A percentile compares a stretch with the other conserved stretches of the same genome.
Conservation (phyloP, 2,797 vertebrate species). For the Typhlichthys eigenmanni region DNA sequence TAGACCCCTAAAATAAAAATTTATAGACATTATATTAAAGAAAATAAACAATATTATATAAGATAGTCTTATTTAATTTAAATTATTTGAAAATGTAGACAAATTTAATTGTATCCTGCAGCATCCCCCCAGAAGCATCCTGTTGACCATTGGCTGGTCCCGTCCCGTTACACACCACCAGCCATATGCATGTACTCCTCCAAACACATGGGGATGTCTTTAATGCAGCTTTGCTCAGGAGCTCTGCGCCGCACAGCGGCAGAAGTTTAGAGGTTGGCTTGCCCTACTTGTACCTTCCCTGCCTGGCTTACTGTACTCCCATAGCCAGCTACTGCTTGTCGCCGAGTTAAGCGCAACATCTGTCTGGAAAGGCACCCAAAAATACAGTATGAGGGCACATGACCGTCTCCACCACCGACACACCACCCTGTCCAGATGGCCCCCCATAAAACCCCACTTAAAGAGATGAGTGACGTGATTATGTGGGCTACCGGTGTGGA, state of each 20-base stretch:
- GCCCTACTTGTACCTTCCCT: not conserved
- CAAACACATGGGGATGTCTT: constrained; percentile 1
- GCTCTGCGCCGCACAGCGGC: constrained; percentile 43
- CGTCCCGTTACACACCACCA: not conserved
- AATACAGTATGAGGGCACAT: constrained; percentile 42
- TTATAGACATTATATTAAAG: too few species aligned
- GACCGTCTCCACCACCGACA: constrained; percentile 59
- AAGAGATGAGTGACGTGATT: constrained; percentile 81
- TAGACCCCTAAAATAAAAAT: too few species aligned
- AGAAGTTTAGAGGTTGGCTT: constrained; percentile 49
- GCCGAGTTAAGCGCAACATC: constrained; percentile 68
- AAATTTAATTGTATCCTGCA: too few species aligned
- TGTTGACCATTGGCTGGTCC: too few species aligned
- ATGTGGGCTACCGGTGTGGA: constrained; percentile 71
- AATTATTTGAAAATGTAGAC: too few species aligned
- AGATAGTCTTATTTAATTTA: too few species aligned
- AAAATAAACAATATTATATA: too few species aligned
- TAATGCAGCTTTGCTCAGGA: constrained; percentile 23
- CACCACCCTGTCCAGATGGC: constrained; percentile 81
- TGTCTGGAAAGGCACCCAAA: constrained; percentile 57
- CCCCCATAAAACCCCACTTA: constrained; percentile 80
- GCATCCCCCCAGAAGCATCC: too few species aligned
- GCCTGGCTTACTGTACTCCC: constrained; percentile 23
- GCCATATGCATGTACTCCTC: constrained; percentile 1
- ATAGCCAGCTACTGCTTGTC: constrained; percentile 43